A percentile compares a stretch with the other conserved stretches of the same genome.
These are phyloP conservation scores for Myathropa florea DNA, from an alignment of 2,888 invertebrate genomes.

Conservation along the genomic window DNA sequence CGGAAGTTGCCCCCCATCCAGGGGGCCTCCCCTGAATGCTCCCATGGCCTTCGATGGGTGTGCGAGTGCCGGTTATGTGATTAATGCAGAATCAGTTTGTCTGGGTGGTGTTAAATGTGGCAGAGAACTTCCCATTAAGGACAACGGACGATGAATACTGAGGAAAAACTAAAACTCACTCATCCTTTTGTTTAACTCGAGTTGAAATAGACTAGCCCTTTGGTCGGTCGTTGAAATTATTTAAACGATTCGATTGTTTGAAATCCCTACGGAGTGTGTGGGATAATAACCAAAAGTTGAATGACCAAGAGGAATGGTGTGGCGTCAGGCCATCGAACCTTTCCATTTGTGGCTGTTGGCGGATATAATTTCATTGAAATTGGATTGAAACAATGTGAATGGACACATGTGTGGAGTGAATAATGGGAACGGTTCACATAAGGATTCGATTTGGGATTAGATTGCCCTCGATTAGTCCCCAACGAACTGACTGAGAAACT, in stretches of 20 bases:
- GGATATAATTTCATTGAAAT: not conserved
- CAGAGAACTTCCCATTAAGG: no score
- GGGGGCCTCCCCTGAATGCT: no score
- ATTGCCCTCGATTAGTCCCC: not conserved
- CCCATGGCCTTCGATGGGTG: not conserved
- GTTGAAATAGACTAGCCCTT: not conserved
- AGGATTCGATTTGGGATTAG: not conserved
- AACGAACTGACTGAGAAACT: not conserved
- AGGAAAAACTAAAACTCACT: not conserved
- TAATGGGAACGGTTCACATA: not conserved
- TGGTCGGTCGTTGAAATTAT: conserved; percentile 4
- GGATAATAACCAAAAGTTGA: not conserved
- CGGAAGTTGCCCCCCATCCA: no score
- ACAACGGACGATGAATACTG: not conserved
- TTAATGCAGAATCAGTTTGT: not conserved
- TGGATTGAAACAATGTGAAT: not conserved
- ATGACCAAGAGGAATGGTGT: not conserved
- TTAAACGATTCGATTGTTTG: conserved; percentile 23
- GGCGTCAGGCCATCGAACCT: not conserved
- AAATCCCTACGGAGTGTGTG: not conserved
- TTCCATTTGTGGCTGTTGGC: no score
- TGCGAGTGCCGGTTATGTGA: not conserved
- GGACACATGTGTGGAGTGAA: not conserved
- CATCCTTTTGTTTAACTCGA: not conserved
- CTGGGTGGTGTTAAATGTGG: not conserved